Conservation (phyloP, 2,797 vertebrate species). For the Mus spretus region DNA sequence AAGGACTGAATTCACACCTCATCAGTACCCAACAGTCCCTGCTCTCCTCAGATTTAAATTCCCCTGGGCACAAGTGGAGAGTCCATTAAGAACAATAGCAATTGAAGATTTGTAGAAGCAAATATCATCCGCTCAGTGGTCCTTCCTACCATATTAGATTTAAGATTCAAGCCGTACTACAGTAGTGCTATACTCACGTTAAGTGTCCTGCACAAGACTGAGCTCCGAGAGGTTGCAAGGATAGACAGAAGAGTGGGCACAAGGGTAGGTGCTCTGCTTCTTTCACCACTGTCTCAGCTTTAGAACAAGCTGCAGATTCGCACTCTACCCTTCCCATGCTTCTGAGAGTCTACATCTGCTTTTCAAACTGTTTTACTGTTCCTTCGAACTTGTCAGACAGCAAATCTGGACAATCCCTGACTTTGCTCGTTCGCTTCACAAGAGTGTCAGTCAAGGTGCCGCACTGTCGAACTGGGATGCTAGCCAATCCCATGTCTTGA, state of each 20-base stretch:
- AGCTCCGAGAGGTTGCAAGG: neutral
- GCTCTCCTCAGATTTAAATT: neutral
- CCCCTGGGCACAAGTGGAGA: neutral
- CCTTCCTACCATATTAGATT: neutral
- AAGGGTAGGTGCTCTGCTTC: neutral
- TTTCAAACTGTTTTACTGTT: constrained; percentile 14
- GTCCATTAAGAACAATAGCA: neutral
- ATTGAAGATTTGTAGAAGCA: neutral
- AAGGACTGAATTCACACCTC: neutral
- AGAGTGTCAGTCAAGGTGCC: neutral
- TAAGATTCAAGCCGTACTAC: neutral
- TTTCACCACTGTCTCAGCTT: neutral
- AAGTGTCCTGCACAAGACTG: neutral
- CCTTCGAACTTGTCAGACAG: neutral
- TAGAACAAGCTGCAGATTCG: neutral
- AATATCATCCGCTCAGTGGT: neutral
- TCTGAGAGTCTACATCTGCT: neutral
- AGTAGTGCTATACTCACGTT: neutral
- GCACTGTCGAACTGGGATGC: neutral
- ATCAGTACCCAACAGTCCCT: neutral
- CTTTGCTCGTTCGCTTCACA: neutral
- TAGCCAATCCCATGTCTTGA: neutral
- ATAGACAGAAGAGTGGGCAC: neutral
- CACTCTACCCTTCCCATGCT: neutral
- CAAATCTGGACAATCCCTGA: neutral